A percentile compares a stretch with the other conserved stretches of the same genome.
Conservation (phyloP, 2,113 vertebrate genomes). For the Syngnathus typhle region DNA sequence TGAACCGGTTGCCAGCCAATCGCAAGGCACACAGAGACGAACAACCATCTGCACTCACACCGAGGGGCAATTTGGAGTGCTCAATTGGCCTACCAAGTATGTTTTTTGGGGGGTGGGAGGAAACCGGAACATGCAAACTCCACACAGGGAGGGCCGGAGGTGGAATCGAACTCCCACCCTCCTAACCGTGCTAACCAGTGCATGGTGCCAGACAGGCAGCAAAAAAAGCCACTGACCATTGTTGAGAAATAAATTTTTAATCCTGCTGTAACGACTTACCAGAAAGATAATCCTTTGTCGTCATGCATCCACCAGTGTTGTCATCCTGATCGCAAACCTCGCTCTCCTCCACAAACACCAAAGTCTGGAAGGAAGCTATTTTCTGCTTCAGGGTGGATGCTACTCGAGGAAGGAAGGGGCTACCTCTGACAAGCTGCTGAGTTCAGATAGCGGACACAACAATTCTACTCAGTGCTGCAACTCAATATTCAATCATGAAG, state of each 20-base stretch:
- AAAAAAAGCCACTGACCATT: conserved; percentile 27
- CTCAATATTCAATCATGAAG: conserved; percentile 19
- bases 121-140: too few relatives aligned
- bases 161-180: too few relatives aligned
- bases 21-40: too few relatives aligned
- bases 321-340: conserved; percentile 44
- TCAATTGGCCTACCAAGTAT: too few relatives aligned
- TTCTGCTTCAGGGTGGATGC: conserved; percentile 68
- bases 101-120: too few relatives aligned
- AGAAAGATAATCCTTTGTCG: conserved; percentile 56
- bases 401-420: conserved; percentile 51
- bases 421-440: conserved; percentile 58
- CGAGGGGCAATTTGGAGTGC: too few relatives aligned
- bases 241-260: conserved; percentile 50
- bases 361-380: conserved; percentile 69
- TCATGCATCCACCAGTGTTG: conserved; percentile 50
- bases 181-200: too few relatives aligned
- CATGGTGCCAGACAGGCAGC: conserved; percentile 22
- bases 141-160: too few relatives aligned
- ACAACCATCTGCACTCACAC: too few relatives aligned
- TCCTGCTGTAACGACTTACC: conserved; percentile 54
- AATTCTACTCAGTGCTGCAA: conserved; percentile 32
- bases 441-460: conserved; percentile 36
- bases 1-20: too few relatives aligned
- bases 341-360: conserved; percentile 65